phyloP scores from a whole-genome alignment of 92 coral and sea anemone species.

The Epizoanthus scotinus region DNA sequence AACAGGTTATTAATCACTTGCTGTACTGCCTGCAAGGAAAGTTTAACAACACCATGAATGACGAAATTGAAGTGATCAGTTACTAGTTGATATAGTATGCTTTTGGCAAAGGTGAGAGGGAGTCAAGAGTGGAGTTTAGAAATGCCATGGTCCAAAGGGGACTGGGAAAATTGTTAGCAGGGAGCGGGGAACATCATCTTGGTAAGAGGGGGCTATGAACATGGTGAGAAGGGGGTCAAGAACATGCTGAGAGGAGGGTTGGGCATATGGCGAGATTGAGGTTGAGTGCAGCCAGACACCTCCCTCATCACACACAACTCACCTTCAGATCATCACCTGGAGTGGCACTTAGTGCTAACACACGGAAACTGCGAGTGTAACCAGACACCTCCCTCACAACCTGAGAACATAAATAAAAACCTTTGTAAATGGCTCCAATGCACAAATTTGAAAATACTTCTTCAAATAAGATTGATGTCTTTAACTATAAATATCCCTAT shows the following conservation, averaged over 20 bases:
- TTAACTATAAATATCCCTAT: background rate
- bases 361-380: slow-evolving; percentile 83
- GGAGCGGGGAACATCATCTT: no score
- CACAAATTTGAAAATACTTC: background rate
- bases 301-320: background rate
- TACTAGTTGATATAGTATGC: no score
- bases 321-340: slow-evolving; percentile 97
- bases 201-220: no score
- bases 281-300: no score
- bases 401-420: slow-evolving; percentile 29
- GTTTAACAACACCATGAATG: background rate
- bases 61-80: no score
- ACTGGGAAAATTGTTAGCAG: no score
- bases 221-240: no score
- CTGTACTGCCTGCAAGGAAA: slow-evolving; percentile 77
- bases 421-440: background rate
- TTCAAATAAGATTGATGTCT: background rate
- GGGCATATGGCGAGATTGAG: no score
- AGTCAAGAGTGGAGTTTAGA: no score
- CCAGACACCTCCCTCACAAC: slow-evolving; percentile 85
- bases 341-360: slow-evolving; percentile 94
- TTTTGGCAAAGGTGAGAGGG: no score
- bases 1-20: slow-evolving; percentile 93
- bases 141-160: no score
- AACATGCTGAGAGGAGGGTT: no score